Evolutionary conservation across 1,140 invertebrate species (phyloP).

Genomic region (Heliconius himera): DNA sequence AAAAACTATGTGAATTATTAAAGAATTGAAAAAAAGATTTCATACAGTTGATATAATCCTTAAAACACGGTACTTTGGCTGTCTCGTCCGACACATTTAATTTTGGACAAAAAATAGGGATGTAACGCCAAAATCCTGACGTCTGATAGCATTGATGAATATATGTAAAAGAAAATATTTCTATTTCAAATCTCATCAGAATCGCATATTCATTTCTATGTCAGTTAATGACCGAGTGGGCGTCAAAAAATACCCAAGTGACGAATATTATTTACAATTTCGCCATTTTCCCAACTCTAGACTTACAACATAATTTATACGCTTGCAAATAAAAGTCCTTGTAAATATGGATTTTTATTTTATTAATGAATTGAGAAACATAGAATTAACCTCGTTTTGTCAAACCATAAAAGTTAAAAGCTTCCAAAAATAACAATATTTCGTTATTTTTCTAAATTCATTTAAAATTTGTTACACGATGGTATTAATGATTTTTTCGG

Average conservation of each 20-base stretch:
- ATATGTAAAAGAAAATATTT: too few species aligned
- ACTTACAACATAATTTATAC: constrained; percentile 38
- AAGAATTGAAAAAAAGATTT: too few species aligned
- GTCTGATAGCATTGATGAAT: too few species aligned
- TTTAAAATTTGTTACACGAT: too few species aligned
- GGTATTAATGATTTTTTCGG: too few species aligned
- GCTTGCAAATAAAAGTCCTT: constrained; percentile 32
- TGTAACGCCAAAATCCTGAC: too few species aligned
- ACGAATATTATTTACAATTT: constrained; percentile 30
- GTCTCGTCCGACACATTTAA: too few species aligned
- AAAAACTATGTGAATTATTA: too few species aligned
- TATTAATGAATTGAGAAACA: constrained; percentile 8
- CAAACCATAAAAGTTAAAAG: constrained; percentile 9
- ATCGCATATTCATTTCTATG: constrained; percentile 21
- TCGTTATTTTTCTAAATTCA: neutral
- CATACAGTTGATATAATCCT: too few species aligned
- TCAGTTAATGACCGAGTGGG: constrained; percentile 30
- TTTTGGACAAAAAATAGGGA: too few species aligned
- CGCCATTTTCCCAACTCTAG: constrained; percentile 27
- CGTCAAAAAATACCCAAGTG: constrained; percentile 27
- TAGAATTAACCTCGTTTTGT: neutral
- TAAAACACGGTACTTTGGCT: too few species aligned
- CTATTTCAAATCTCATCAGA: neutral
- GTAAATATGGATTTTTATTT: constrained; percentile 22
- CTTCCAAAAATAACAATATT: neutral